Evolutionary conservation across 2,797 vertebrate genomes (phyloP).

Genomic region (Oophaga sylvatica): DNA sequence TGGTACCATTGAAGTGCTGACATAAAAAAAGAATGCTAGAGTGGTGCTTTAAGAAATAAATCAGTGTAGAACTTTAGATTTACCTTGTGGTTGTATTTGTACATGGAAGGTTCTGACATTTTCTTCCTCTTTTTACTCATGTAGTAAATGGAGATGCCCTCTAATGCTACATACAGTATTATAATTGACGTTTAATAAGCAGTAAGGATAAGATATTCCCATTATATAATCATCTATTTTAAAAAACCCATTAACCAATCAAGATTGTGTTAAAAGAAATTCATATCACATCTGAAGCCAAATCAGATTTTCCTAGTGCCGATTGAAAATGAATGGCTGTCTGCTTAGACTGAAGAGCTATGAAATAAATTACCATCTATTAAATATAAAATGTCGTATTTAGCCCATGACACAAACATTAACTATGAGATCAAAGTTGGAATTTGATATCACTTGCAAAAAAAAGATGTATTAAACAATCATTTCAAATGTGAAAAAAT

Average conservation of each 20-base stretch:
- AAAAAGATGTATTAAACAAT: conserved; percentile 35
- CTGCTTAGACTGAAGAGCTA: conserved; percentile 22
- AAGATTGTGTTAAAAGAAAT: neutral
- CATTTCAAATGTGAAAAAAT: conserved; percentile 25
- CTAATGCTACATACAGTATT: neutral
- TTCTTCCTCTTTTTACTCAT: neutral
- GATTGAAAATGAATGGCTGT: conserved; percentile 23
- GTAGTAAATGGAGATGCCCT: neutral
- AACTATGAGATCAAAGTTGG: conserved; percentile 48
- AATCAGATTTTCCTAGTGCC: conserved; percentile 18
- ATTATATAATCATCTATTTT: neutral
- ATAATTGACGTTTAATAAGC: neutral
- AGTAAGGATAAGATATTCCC: neutral
- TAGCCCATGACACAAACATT: conserved; percentile 43
- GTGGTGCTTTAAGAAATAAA: too few relatives aligned
- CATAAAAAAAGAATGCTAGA: too few relatives aligned
- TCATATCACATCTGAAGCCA: neutral
- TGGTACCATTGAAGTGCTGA: too few relatives aligned
- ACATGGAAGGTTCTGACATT: neutral
- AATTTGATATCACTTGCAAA: conserved; percentile 41
- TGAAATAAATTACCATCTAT: conserved; percentile 47
- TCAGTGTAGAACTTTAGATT: too few relatives aligned
- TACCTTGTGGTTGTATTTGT: too few relatives aligned
- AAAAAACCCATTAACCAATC: neutral
- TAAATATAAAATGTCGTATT: conserved; percentile 33